phyloP scores from a whole-genome alignment of 2,888 invertebrate species.

The Linyphia triangularis region DNA sequence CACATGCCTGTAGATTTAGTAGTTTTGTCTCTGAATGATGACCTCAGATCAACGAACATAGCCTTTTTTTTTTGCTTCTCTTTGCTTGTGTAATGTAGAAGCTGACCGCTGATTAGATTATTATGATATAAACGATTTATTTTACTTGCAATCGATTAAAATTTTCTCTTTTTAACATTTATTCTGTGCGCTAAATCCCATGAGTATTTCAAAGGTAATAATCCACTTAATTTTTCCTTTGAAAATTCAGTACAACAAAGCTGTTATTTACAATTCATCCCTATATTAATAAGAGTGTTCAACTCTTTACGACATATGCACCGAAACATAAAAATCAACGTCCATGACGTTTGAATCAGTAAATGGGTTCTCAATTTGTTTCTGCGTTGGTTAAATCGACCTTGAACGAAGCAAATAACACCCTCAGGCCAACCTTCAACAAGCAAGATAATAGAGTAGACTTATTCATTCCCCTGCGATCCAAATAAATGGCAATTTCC shows the following conservation, averaged over 20 bases:
- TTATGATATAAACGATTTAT: too few relatives aligned
- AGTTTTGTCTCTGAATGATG: too few relatives aligned
- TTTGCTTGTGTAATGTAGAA: too few relatives aligned
- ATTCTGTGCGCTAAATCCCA: too few relatives aligned
- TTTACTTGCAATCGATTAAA: too few relatives aligned
- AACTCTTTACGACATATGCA: background rate
- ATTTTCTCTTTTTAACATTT: too few relatives aligned
- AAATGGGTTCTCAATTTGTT: conserved; percentile 14
- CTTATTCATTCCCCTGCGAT: conserved; percentile 36
- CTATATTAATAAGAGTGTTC: background rate
- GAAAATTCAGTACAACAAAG: background rate
- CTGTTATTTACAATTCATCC: background rate
- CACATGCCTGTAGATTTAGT: too few relatives aligned
- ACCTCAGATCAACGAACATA: too few relatives aligned
- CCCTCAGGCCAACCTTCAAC: background rate
- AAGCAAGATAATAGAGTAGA: conserved; percentile 2
- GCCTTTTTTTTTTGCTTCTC: too few relatives aligned
- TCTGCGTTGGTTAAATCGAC: conserved; percentile 7
- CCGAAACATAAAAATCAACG: background rate
- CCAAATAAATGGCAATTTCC: conserved; percentile 41
- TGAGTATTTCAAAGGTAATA: too few relatives aligned
- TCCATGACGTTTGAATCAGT: background rate
- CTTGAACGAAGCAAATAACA: conserved; percentile 34
- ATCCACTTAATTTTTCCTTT: too few relatives aligned
- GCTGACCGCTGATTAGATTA: too few relatives aligned